Percentiles rank a stretch among this genome's conserved stretches.
Conservation (phyloP, 2,888 invertebrate genomes). For the Ormyrus nitidulus region DNA sequence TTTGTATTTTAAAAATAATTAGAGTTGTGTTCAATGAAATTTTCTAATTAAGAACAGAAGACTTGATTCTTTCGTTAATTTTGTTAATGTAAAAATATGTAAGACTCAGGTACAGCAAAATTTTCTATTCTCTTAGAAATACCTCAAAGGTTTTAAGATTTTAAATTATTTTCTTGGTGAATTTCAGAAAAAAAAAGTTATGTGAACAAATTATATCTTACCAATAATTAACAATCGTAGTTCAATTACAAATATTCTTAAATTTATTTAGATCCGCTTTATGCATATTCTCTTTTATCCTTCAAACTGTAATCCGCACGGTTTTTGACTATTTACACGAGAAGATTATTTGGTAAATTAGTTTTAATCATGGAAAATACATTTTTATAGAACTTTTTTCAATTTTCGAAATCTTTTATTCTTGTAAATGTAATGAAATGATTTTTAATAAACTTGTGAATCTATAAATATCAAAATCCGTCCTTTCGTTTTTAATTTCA, state of each 20-base stretch:
- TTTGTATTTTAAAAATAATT: constrained; percentile 9
- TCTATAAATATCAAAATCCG: constrained; percentile 18
- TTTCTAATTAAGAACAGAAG: constrained; percentile 45
- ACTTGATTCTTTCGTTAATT: constrained; percentile 42
- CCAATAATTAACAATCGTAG: constrained; percentile 12
- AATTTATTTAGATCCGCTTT: constrained; percentile 32
- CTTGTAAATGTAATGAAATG: background rate
- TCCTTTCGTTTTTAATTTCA: constrained; percentile 10
- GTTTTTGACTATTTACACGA: constrained; percentile 48
- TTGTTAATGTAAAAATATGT: constrained; percentile 10
- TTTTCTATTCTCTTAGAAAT: constrained; percentile 29
- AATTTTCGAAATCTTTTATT: background rate
- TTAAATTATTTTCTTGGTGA: background rate
- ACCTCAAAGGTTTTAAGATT: constrained; percentile 21
- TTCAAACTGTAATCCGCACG: constrained; percentile 35
- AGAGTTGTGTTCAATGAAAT: constrained; percentile 41
- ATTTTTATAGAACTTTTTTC: background rate
- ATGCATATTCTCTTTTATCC: constrained; percentile 32
- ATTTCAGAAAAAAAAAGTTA: constrained; percentile 7
- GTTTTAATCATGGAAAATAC: background rate
- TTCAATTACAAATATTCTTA: constrained; percentile 29
- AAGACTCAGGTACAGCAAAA: constrained; percentile 25
- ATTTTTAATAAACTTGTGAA: too few relatives aligned
- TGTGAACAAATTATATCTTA: constrained; percentile 12
- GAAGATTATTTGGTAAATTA: background rate